These are phyloP conservation scores for Bacillus rossius DNA, from an alignment of 1,140 invertebrate species.

Conservation along the genomic window DNA sequence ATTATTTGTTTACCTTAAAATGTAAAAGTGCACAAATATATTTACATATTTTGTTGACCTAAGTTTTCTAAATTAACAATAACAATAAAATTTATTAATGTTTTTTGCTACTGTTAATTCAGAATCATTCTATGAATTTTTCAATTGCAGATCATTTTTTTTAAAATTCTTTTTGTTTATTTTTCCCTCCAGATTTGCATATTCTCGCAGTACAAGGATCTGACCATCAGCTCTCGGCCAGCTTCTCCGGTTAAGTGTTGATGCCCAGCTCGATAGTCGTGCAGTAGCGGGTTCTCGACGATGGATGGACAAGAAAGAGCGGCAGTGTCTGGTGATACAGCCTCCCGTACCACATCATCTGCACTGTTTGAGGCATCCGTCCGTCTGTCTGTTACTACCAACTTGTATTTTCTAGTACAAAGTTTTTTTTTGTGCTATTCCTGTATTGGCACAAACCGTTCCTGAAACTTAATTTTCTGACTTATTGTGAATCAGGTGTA, in stretches of 20 bases:
- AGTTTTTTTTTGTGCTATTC: no score
- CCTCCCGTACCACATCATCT: no score
- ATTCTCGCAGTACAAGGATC: constrained; percentile 88
- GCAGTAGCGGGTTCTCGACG: constrained; percentile 89
- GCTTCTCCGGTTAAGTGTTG: constrained; percentile 45
- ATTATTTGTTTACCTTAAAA: no score
- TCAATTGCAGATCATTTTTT: constrained; percentile 2
- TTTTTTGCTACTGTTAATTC: not conserved
- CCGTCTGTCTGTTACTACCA: no score
- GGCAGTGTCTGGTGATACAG: no score
- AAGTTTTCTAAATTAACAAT: not conserved
- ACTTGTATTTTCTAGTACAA: no score
- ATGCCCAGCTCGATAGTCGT: constrained; percentile 35
- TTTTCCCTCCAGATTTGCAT: constrained; percentile 73
- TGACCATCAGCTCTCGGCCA: constrained; percentile 61
- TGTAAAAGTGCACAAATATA: not conserved
- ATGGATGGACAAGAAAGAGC: constrained; percentile 63
- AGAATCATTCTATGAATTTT: not conserved
- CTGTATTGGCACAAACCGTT: no score
- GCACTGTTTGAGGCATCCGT: no score
- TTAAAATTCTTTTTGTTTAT: constrained; percentile 8
- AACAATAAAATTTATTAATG: not conserved
- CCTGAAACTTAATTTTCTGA: no score
- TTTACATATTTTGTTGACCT: not conserved
- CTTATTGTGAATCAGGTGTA: no score